Base-by-base conservation (phyloP, 2,113 vertebrate species). In the Dissostichus mawsoni region DNA sequence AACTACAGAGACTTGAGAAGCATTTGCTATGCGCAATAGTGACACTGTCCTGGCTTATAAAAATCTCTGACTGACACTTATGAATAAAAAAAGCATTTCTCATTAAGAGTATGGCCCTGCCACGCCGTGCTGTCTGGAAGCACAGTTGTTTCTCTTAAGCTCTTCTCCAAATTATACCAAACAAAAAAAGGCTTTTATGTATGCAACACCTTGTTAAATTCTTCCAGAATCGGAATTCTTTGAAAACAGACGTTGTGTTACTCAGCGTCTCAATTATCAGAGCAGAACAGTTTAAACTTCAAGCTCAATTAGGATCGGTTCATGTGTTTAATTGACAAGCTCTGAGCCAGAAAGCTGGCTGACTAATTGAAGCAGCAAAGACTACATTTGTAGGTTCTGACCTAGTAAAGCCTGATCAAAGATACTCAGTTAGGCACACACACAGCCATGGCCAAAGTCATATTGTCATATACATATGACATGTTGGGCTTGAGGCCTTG, bases 191-290 rank as follows among this genome's bases (percentile, higher is more conserved):
- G 62, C 55, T 86, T 93, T 84, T 56, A 88, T 89, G 81, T 87
- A 65, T 33, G 66, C 76, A 87, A 84, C 88, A 91, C 87, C 88
- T 93, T 91, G 89, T 92, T 92, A 92, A 94, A 92, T 74, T 86
- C 78, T 80, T 80, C 64, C 86, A 89, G 86, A 87, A 89, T 80
- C 33, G 3, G 20, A 79, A 58, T 75, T 59, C 78, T 83, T 92
- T 90, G 82, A 85, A 92, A 90, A 80, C 86, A 91, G 88, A 87
- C 66, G 16, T 61, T 69, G 81, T 72, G 61, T 92, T 87, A 85
- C 83, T 91, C 83, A 86, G 80, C 48, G 45, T 87, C 85, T 89
- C 83, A 88, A 92, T 93, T 88, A 91, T 91, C 82, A 84, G 87
- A 87, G 81, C 88, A 91, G 83, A 90, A 61, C 78, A 48, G 47